A percentile compares a stretch with the other conserved stretches of the same genome.
Evolutionary conservation across 2,797 vertebrate species (phyloP).

Genomic region (Netta rufina): DNA sequence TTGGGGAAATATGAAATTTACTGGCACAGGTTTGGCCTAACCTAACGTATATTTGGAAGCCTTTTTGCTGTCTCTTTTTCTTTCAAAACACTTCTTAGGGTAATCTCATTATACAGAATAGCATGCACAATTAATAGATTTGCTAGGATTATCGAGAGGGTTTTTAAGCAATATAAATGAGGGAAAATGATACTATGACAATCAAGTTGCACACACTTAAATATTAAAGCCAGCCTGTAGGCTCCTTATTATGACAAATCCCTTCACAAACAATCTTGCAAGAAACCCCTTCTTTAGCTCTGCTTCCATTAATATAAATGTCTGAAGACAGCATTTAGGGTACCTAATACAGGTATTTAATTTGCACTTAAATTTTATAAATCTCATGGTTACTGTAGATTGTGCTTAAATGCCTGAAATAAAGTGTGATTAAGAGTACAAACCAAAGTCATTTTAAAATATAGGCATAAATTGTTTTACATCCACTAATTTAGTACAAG

Average conservation of each 20-base stretch:
- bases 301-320: not conserved
- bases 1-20: not conserved
- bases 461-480: not conserved
- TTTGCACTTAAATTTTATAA: not conserved
- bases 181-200: slow-evolving; percentile 3
- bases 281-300: not conserved
- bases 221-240: slow-evolving; percentile 19
- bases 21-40: not conserved
- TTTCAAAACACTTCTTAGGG: slow-evolving; percentile 12
- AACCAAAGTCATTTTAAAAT: not conserved
- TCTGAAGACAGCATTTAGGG: not conserved
- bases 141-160: slow-evolving; percentile 39
- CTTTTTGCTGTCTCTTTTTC: not conserved
- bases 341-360: not conserved
- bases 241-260: slow-evolving; percentile 29
- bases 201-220: slow-evolving; percentile 16
- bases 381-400: not conserved
- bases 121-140: slow-evolving; percentile 52
- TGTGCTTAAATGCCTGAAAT: not conserved
- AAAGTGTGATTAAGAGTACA: not conserved
- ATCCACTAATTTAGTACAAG: not conserved
- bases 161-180: slow-evolving; percentile 36
- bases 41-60: not conserved
- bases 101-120: slow-evolving; percentile 36
- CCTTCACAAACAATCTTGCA: not conserved